Conservation (phyloP, 2,888 invertebrate genomes). For the Drosophila rubida region DNA sequence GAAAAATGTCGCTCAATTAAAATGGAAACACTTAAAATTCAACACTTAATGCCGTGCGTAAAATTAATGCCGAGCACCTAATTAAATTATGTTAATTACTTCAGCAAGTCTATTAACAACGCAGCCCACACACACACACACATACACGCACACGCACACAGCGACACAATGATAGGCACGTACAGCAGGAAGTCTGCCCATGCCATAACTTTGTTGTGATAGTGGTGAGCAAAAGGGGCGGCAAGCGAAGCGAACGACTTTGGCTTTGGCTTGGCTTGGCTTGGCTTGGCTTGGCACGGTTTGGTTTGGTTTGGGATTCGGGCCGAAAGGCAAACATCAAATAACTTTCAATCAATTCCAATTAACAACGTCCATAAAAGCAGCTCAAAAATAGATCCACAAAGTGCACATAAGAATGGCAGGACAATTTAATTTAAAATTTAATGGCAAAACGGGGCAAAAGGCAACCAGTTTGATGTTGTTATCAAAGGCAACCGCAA, state of each 20-base stretch:
- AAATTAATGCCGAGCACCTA: slow-evolving; percentile 82
- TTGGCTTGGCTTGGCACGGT: not conserved
- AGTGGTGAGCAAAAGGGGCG: not conserved
- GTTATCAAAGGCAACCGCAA: slow-evolving; percentile 27
- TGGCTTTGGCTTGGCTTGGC: slow-evolving; percentile 8
- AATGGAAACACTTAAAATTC: slow-evolving; percentile 79
- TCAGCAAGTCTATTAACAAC: slow-evolving; percentile 75
- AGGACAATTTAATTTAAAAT: slow-evolving; percentile 78
- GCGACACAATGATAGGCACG: slow-evolving; percentile 28
- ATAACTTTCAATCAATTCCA: slow-evolving; percentile 80
- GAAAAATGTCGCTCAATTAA: slow-evolving; percentile 79
- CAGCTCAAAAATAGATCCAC: slow-evolving; percentile 64
- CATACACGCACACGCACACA: too few relatives aligned
- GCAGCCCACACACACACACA: slow-evolving; percentile 30
- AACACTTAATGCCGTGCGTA: slow-evolving; percentile 81
- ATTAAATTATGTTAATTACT: slow-evolving; percentile 80
- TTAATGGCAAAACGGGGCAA: slow-evolving; percentile 62
- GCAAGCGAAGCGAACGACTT: not conserved
- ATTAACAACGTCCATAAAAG: slow-evolving; percentile 74
- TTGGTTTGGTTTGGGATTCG: slow-evolving; percentile 24
- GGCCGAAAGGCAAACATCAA: slow-evolving; percentile 72
- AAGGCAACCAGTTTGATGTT: slow-evolving; percentile 59
- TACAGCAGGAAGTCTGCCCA: slow-evolving; percentile 29
- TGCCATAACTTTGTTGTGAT: slow-evolving; percentile 21
- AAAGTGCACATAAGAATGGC: slow-evolving; percentile 72